Base-by-base conservation (phyloP, 92 coral and sea anemone species). In the Actinernus sp. region DNA sequence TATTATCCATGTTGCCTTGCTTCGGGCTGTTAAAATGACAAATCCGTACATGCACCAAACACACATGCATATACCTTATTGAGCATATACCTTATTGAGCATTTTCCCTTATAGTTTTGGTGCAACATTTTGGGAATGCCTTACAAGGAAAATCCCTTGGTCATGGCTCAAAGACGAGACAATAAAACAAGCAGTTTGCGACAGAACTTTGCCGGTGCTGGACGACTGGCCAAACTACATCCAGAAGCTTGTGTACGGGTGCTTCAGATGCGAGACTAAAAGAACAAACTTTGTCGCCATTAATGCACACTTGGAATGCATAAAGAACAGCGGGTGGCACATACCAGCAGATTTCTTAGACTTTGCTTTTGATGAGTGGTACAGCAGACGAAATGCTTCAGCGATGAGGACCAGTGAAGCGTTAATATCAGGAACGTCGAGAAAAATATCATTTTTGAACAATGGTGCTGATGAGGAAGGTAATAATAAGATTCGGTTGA, bases 81-180 rank as follows among this genome's bases (percentile, higher is more conserved):
- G 11, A 8, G 26, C 32, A 19, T 38, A 9, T 31, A 3, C 5
- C 13, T 45, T 22, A 12, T 3, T 55, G 89, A 93, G 51, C 86
- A 20, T 22, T 22, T 11, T n/a, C 8, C 10, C 32, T 20, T 16
- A 4, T 55, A 94, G 97, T 61, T 91, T 94, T 76, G 98, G 92
- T 11, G 92, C 79, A 1, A 41, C 76, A 29, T 59, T 87, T 71
- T 94, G 98, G 98, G 98, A 94, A 63, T 86, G 88, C 55, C 53
- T 94, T 17, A 76, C 95, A 17, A 88, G 89, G 31, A 63, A 76
- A 3, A 14, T 44, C 22, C 98, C 98, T 7, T 94, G 98, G 98
- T 78, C 88, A 1, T 94, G 97, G 98, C 71, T 94, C 4, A 67
- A 67, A 16, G 34, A 17, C 29, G 61, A 62, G 23, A 65, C 88